Conservation (phyloP, 2,113 vertebrate genomes). For the Pseudorectes ferrugineus region DNA sequence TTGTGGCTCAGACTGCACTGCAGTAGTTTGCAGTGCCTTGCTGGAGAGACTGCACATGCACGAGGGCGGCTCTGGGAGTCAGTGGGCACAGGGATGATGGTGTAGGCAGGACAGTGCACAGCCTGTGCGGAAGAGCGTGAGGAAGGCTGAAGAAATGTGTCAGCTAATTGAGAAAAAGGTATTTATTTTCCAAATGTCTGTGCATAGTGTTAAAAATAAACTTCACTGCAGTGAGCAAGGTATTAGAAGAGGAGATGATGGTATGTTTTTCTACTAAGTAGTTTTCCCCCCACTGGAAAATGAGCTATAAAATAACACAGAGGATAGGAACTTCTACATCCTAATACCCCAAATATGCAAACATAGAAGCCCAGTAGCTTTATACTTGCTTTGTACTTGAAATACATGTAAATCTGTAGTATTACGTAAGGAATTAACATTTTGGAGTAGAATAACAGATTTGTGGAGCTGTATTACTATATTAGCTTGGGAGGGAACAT, state of each 20-base stretch:
- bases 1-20: constrained; percentile 62
- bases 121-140: not conserved
- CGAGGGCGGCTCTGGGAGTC: not conserved
- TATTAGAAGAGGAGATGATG: not conserved
- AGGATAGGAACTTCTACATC: not conserved
- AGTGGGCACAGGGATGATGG: not conserved
- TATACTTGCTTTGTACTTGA: not conserved
- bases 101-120: not conserved
- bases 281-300: not conserved
- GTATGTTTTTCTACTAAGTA: not conserved
- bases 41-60: not conserved
- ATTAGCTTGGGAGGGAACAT: not conserved
- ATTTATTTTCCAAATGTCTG: not conserved
- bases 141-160: not conserved
- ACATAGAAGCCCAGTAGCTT: not conserved
- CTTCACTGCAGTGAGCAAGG: not conserved
- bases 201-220: not conserved
- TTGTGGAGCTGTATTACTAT: not conserved
- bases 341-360: not conserved
- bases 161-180: not conserved
- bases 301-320: not conserved
- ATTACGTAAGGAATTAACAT: not conserved
- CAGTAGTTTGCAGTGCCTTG: constrained; percentile 52
- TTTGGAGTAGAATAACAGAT: not conserved
- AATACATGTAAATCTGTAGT: not conserved